These are phyloP conservation scores for Bilobella aurantiaca DNA, from an alignment of 1,140 invertebrate genomes.

Conservation along the genomic window DNA sequence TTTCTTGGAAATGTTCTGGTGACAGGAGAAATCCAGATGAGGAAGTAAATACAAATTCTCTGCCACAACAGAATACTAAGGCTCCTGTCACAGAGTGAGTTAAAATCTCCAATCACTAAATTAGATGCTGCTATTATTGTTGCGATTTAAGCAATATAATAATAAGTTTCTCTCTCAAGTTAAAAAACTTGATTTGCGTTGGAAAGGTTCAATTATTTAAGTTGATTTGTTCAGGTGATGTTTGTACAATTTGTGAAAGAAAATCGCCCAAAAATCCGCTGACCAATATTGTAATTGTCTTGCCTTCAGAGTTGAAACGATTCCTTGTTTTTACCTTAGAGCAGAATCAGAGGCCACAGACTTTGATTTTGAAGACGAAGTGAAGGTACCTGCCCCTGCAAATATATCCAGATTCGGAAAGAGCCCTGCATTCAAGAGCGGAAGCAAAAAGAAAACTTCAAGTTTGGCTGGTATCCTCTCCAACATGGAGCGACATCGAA, in stretches of 20 bases:
- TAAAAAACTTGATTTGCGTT: background rate
- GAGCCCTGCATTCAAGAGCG: constrained; percentile 52
- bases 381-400: constrained; percentile 51
- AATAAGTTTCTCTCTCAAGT: no score
- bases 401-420: constrained; percentile 53
- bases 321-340: constrained; percentile 35
- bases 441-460: constrained; percentile 63
- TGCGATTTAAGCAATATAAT: background rate
- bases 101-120: background rate
- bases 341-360: constrained; percentile 52
- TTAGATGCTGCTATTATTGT: background rate
- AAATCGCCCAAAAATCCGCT: background rate
- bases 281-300: no score
- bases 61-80: constrained; percentile 24
- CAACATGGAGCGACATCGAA: constrained; percentile 58
- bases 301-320: no score
- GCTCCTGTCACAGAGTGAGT: constrained; percentile 20
- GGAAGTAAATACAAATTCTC: constrained; percentile 38
- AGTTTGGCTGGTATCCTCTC: constrained; percentile 61
- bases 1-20: constrained; percentile 56
- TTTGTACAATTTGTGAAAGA: background rate
- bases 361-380: constrained; percentile 66
- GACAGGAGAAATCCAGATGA: constrained; percentile 47
- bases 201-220: background rate
- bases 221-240: background rate